phyloP scores from a whole-genome alignment of 2,113 vertebrate genomes.

The Bettongia penicillata region DNA sequence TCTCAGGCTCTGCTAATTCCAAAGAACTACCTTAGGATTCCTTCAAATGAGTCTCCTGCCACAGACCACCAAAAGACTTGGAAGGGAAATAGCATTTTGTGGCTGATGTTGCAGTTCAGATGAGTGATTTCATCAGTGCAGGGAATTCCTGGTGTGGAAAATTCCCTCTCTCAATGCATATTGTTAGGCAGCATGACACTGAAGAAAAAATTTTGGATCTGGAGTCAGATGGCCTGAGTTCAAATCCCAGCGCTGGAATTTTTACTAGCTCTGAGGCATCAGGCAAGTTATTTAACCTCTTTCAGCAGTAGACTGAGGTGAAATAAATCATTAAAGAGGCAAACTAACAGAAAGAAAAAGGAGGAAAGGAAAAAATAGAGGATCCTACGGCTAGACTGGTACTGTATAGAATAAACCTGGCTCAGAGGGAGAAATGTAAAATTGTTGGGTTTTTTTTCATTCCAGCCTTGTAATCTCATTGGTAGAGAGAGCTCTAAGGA shows the following conservation, averaged over 20 bases:
- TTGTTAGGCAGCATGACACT: background rate
- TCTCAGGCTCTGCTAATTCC: constrained; percentile 41
- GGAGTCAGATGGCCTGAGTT: background rate
- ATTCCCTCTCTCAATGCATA: background rate
- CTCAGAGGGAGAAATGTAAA: background rate
- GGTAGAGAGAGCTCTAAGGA: background rate
- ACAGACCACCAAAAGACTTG: constrained; percentile 26
- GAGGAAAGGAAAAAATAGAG: background rate
- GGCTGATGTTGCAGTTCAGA: background rate
- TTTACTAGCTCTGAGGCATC: background rate
- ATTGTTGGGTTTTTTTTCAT: background rate
- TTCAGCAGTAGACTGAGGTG: background rate
- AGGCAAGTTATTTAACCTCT: background rate
- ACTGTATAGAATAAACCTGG: background rate
- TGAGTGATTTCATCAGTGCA: background rate
- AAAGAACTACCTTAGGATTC: constrained; percentile 66
- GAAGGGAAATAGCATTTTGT: background rate
- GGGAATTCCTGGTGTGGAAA: background rate
- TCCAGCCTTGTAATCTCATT: background rate
- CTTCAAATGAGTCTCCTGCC: constrained; percentile 21
- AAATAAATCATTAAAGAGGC: background rate
- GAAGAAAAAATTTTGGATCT: background rate
- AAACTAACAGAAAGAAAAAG: background rate
- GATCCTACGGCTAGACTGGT: background rate
- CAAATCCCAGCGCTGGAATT: background rate